A percentile compares a stretch with the other conserved stretches of the same genome.
Conservation (phyloP, 2,888 invertebrate genomes). For the Nomada flava region DNA sequence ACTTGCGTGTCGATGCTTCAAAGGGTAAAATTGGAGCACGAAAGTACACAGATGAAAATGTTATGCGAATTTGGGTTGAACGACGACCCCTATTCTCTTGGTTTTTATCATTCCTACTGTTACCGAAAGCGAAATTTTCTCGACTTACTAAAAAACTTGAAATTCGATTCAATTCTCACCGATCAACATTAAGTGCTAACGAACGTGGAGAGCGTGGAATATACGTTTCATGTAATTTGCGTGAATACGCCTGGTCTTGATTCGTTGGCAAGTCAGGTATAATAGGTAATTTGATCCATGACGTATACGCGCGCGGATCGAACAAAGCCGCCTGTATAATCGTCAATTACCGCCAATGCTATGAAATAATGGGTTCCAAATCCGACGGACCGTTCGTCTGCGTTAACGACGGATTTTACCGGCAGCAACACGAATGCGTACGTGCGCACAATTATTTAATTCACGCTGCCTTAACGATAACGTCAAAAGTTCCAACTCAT, state of each 20-base stretch:
- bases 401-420: constrained; percentile 39
- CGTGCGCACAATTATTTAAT: neutral
- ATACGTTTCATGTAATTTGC: constrained; percentile 32
- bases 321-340: constrained; percentile 72
- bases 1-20: constrained; percentile 28
- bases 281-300: constrained; percentile 81
- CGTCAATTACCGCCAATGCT: constrained; percentile 74
- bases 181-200: neutral
- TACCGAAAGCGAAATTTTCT: neutral
- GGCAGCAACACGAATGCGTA: neutral
- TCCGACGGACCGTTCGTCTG: constrained; percentile 47
- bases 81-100: neutral
- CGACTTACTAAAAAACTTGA: neutral
- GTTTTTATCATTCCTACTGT: neutral
- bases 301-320: constrained; percentile 62
- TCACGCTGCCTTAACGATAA: too few relatives aligned
- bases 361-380: constrained; percentile 75
- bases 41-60: constrained; percentile 2
- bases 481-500: neutral
- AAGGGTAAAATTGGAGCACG: constrained; percentile 32
- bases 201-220: constrained; percentile 1
- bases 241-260: constrained; percentile 38
- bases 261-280: constrained; percentile 71
- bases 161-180: too few relatives aligned
- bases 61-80: constrained; percentile 27